A percentile compares a stretch with the other conserved stretches of the same genome.
Evolutionary conservation across 2,797 vertebrate genomes (phyloP).

Genomic region (Harpagifer antarcticus): DNA sequence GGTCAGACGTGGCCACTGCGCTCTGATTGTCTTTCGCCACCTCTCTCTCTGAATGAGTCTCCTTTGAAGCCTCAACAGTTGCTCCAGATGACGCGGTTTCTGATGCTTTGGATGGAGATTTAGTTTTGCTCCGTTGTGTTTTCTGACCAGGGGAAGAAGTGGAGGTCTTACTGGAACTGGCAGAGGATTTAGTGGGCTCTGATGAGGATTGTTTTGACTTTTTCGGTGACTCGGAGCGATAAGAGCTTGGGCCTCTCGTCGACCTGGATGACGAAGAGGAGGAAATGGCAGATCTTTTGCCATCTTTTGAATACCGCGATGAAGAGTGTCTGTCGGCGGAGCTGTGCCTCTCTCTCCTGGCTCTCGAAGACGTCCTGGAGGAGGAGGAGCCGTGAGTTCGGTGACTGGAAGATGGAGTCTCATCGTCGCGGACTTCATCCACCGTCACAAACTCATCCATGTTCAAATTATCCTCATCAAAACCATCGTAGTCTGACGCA

Average conservation of each 20-base stretch:
- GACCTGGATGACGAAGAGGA: constrained; percentile 31
- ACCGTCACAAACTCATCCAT: constrained; percentile 94
- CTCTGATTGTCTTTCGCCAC: constrained; percentile 5
- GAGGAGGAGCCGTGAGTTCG: background rate
- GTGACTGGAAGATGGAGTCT: constrained; percentile 5
- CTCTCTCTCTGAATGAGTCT: background rate
- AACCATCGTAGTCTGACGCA: constrained; percentile 47
- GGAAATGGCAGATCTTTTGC: constrained; percentile 4
- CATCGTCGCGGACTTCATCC: constrained; percentile 91
- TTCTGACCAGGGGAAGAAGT: constrained; percentile 15
- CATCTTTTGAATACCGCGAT: constrained; percentile 9
- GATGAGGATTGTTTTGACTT: constrained; percentile 22
- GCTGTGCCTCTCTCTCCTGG: background rate
- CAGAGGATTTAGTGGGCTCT: constrained; percentile 11
- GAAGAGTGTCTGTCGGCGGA: constrained; percentile 8
- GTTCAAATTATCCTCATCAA: constrained; percentile 75
- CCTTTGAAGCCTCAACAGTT: constrained; percentile 26
- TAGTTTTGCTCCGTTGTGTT: constrained; percentile 37
- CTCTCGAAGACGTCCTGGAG: constrained; percentile 2
- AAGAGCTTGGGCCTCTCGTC: constrained; percentile 19
- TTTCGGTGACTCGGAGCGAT: constrained; percentile 1
- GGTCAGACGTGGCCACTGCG: constrained; percentile 26
- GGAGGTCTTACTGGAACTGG: constrained; percentile 2
- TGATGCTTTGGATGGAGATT: constrained; percentile 11
- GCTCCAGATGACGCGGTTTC: background rate